Conservation (phyloP, 2,888 invertebrate species). For the Cryptus armator region DNA sequence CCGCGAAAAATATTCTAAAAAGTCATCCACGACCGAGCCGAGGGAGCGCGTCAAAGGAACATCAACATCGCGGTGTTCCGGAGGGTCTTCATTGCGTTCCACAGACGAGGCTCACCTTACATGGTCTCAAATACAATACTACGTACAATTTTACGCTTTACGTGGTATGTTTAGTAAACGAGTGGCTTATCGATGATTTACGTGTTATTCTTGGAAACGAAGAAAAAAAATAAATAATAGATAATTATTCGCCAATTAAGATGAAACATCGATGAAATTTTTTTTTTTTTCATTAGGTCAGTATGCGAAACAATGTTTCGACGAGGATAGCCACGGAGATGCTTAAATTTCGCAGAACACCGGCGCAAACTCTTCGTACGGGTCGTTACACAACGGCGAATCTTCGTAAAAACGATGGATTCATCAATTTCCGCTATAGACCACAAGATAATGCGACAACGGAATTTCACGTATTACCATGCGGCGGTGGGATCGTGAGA, state of each 20-base stretch:
- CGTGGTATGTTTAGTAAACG: conserved; percentile 77
- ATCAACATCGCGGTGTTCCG: conserved; percentile 77
- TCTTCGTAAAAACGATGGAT: conserved; percentile 81
- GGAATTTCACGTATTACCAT: conserved; percentile 81
- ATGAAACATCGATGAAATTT: conserved; percentile 12
- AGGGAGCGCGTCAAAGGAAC: conserved; percentile 72
- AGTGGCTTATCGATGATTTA: background rate
- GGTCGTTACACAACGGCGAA: conserved; percentile 79
- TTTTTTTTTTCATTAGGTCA: conserved; percentile 76
- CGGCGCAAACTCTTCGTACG: conserved; percentile 78
- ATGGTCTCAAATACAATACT: conserved; percentile 83
- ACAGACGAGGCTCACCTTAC: conserved; percentile 82
- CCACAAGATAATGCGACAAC: conserved; percentile 81
- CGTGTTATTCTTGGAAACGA: too few species aligned
- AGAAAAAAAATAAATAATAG: background rate
- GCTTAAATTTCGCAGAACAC: conserved; percentile 80
- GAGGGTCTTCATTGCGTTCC: conserved; percentile 83
- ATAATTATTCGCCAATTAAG: background rate
- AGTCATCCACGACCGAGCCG: conserved; percentile 72
- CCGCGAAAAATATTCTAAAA: conserved; percentile 80
- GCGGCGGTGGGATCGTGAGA: conserved; percentile 80
- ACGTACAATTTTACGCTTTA: conserved; percentile 84
- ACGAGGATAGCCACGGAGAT: conserved; percentile 80
- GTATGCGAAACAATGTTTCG: conserved; percentile 82
- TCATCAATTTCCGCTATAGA: conserved; percentile 81